Conservation (phyloP, 2,888 invertebrate genomes). For the Ennomos fuscantarius region DNA sequence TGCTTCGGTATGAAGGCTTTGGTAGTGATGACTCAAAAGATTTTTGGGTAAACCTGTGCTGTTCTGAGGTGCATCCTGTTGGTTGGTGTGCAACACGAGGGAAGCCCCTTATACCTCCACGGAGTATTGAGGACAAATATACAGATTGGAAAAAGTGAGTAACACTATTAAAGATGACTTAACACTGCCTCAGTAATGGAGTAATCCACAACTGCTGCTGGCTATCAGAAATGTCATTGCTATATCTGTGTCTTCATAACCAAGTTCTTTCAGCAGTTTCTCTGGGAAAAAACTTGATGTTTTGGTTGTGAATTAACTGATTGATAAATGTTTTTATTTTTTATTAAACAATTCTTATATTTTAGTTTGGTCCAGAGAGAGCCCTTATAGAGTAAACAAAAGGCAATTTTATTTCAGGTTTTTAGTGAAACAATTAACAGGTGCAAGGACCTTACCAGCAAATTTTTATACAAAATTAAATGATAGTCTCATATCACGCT, state of each 20-base stretch:
- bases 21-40: constrained; percentile 94
- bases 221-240: no score
- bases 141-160: constrained; percentile 95
- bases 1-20: constrained; percentile 96
- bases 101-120: constrained; percentile 97
- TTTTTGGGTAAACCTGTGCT: constrained; percentile 98
- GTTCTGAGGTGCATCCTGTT: constrained; percentile 97
- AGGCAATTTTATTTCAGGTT: constrained; percentile 83
- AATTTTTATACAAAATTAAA: constrained; percentile 96
- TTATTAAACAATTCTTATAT: no score
- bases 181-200: no score
- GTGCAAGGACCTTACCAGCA: constrained; percentile 97
- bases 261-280: no score
- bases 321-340: no score
- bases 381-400: no score
- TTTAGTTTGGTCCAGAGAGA: no score
- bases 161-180: no score
- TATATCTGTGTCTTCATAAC: no score
- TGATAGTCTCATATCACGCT: constrained; percentile 93
- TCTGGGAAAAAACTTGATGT: no score
- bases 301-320: no score
- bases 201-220: no score
- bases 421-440: constrained; percentile 95
- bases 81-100: constrained; percentile 99
- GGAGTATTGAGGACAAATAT: constrained; percentile 96